Evolutionary conservation across 2,113 vertebrate genomes (phyloP).

Genomic region (Gadus chalcogrammus): DNA sequence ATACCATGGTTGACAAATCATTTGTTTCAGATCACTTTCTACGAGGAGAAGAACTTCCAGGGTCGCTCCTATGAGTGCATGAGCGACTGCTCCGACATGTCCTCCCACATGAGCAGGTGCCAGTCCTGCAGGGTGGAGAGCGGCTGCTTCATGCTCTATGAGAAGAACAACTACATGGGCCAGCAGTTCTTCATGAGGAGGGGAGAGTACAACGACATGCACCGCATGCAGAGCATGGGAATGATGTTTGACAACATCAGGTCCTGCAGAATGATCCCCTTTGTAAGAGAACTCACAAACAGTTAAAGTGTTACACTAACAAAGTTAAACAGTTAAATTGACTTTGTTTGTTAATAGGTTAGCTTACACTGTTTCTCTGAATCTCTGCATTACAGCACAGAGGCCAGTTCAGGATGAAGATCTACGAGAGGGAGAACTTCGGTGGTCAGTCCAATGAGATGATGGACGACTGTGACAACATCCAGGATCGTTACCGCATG

Average conservation of each 20-base stretch:
- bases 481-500: conserved; percentile 68
- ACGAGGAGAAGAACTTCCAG: conserved; percentile 1
- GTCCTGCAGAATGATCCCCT: conserved; percentile 47
- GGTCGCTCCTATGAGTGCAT: conserved; percentile 1
- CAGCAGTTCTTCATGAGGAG: conserved; percentile 41
- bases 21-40: not conserved
- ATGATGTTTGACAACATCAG: conserved; percentile 21
- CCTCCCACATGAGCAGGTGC: not conserved
- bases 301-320: too few species aligned
- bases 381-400: too few species aligned
- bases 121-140: not conserved
- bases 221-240: conserved; percentile 29
- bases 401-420: too few species aligned
- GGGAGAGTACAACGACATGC: conserved; percentile 45
- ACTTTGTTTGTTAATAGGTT: too few species aligned
- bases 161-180: conserved; percentile 65
- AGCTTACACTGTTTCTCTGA: too few species aligned
- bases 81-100: not conserved
- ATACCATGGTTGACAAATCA: conserved; percentile 16
- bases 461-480: conserved; percentile 73
- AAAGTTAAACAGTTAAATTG: too few species aligned
- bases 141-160: conserved; percentile 39
- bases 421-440: too few species aligned
- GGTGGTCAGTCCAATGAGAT: conserved; percentile 33
- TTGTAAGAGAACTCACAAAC: not conserved